Percentiles rank a stretch among this genome's conserved stretches.
These are phyloP conservation scores for Platycheirus albimanus DNA, from an alignment of 2,888 invertebrate species.

Conservation along the genomic window DNA sequence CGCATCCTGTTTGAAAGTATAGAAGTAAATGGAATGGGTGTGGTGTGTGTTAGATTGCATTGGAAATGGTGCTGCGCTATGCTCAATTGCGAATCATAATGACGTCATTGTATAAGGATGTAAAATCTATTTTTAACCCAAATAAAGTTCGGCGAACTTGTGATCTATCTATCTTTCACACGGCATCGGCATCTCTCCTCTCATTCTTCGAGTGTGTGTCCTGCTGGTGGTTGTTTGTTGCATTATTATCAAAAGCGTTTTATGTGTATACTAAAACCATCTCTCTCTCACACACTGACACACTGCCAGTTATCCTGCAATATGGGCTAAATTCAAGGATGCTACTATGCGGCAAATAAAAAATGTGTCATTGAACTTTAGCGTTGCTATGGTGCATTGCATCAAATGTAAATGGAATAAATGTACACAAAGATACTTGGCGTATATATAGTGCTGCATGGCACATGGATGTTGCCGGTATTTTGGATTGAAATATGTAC, in stretches of 20 bases:
- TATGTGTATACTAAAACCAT: background rate
- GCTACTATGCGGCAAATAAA: slow-evolving; percentile 55
- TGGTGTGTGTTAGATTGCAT: no score
- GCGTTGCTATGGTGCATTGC: slow-evolving; percentile 37
- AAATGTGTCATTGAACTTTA: slow-evolving; percentile 59
- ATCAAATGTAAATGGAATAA: slow-evolving; percentile 33
- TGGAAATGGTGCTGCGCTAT: slow-evolving; percentile 35
- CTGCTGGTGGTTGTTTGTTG: background rate
- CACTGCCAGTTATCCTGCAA: no score
- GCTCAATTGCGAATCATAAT: slow-evolving; percentile 9
- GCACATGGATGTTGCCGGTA: slow-evolving; percentile 35
- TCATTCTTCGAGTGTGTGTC: background rate
- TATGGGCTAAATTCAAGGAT: slow-evolving; percentile 68
- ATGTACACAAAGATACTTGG: no score
- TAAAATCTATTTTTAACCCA: slow-evolving; percentile 69
- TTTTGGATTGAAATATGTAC: slow-evolving; percentile 24
- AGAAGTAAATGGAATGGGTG: slow-evolving; percentile 31
- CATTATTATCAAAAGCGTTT: background rate
- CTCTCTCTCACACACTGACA: slow-evolving; percentile 37
- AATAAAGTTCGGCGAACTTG: slow-evolving; percentile 65
- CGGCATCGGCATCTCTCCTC: slow-evolving; percentile 1
- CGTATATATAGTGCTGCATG: slow-evolving; percentile 9
- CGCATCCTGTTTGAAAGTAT: no score
- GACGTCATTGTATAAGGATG: slow-evolving; percentile 58
- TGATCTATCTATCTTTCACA: slow-evolving; percentile 11